A percentile compares a stretch with the other conserved stretches of the same genome.
phyloP scores from a whole-genome alignment of 2,888 invertebrate genomes.

The Dolichopus griseipennis region DNA sequence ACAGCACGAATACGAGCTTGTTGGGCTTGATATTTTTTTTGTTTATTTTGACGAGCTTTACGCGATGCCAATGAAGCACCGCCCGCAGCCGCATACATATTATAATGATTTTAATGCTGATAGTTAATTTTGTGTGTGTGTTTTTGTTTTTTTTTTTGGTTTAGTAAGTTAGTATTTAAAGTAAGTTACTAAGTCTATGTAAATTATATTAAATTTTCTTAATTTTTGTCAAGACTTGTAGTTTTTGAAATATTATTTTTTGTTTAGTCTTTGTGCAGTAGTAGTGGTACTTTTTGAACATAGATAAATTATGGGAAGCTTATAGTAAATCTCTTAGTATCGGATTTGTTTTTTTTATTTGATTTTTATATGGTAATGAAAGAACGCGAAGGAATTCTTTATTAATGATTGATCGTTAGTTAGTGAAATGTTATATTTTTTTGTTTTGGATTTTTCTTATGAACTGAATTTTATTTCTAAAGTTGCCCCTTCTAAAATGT shows the following conservation, averaged over 20 bases:
- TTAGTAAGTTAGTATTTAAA: too few relatives aligned
- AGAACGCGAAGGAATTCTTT: too few relatives aligned
- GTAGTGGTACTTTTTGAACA: too few relatives aligned
- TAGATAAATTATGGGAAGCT: background rate
- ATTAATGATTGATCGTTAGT: too few relatives aligned
- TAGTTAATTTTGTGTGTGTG: background rate
- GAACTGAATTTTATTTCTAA: background rate
- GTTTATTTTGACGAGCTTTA: constrained; percentile 59
- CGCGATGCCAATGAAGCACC: constrained; percentile 80
- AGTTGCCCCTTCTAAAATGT: background rate
- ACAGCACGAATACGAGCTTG: constrained; percentile 32
- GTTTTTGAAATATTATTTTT: too few relatives aligned
- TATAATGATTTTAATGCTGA: constrained; percentile 11
- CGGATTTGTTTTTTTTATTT: background rate
- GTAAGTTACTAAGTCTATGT: too few relatives aligned
- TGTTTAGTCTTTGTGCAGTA: too few relatives aligned
- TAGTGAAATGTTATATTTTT: too few relatives aligned
- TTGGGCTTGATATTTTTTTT: constrained; percentile 45
- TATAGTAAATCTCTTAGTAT: background rate
- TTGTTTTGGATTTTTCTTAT: too few relatives aligned
- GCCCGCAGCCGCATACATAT: constrained; percentile 83
- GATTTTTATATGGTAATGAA: background rate
- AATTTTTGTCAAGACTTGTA: too few relatives aligned
- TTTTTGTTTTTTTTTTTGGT: background rate
- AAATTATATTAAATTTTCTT: too few relatives aligned